Percentiles rank a stretch among this genome's conserved stretches.
phyloP scores from a whole-genome alignment of 2,797 vertebrate genomes.

The Urocyon cinereoargenteus region DNA sequence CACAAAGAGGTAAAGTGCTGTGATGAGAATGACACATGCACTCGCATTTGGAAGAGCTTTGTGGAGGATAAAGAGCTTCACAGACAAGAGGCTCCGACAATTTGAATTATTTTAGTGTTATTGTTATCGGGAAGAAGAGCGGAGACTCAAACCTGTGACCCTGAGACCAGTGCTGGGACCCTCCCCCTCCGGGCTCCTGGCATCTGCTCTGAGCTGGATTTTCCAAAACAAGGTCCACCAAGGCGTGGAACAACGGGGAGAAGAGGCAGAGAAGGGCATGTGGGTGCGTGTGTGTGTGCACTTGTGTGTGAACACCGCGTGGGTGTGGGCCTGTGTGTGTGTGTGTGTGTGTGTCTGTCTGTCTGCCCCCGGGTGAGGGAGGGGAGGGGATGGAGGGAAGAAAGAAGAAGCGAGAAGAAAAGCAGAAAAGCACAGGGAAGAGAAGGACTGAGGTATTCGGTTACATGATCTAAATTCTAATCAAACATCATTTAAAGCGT shows the following conservation, averaged over 20 bases:
- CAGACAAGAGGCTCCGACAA: background rate
- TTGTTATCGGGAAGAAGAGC: background rate
- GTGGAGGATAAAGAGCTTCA: background rate
- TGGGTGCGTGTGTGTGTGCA: background rate
- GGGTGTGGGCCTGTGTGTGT: background rate
- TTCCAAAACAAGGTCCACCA: constrained; percentile 24
- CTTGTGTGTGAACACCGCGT: background rate
- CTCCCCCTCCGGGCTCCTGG: background rate
- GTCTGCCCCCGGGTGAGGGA: background rate
- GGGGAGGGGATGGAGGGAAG: constrained; percentile 18
- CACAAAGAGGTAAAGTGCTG: background rate
- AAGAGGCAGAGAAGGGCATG: background rate
- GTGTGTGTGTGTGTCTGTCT: background rate
- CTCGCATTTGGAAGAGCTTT: background rate
- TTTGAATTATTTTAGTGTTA: background rate
- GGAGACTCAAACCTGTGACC: background rate
- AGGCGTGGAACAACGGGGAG: background rate
- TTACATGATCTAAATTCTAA: constrained; percentile 99
- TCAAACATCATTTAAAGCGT: constrained; percentile 99
- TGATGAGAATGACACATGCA: background rate
- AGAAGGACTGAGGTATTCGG: constrained; percentile 92
- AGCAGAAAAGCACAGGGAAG: constrained; percentile 67
- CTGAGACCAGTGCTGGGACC: background rate
- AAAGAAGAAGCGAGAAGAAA: constrained; percentile 64
- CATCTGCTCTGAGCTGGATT: constrained; percentile 38